Evolutionary conservation across 2,888 invertebrate species (phyloP), one percentile per base, ranked within the genome.

Genomic region (Agrochola lychnidis): DNA sequence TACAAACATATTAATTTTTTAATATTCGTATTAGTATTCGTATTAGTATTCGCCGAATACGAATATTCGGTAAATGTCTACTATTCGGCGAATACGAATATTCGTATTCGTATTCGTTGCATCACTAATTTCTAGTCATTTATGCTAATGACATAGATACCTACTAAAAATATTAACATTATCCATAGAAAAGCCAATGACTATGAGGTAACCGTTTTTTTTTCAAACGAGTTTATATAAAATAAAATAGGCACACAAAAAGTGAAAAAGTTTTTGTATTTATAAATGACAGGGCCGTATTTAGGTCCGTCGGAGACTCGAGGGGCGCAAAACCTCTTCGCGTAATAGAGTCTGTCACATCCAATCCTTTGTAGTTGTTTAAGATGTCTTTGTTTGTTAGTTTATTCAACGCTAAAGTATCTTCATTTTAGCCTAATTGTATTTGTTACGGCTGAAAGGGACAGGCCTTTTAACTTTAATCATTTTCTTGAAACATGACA

Each of bases 301-400:
- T 82, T 40, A 30, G 69, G 78, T 57, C 42, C 42, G 59, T 56
- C 42, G 30, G 30, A 45, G n/a, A 48, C 30, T 59, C 14, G n/a
- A 57, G 53, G 36, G 62, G 53, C 40, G 22, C 67, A 67, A 67
- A 73, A 67, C 61, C 40, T 73, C 51, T 73, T 19, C 45, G 56
- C 57, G 66, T 77, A 84, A 82, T 77, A 73, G 30, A 30, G 9
- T 42, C 76, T 78, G 87, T 85, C 79, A 79, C 59, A 59, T 51
- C 53, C 79, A 86, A 79, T 62, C 70, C 81, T 76, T 86, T 86
- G 78, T 68, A 73, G 73, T 66, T 75, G 53, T 72, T 72, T 64
- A 62, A 75, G 75, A 74, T 71, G 85, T 82, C 87, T 72, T 70
- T 82, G 62, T 79, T 82, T 78, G 64, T 87, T 86, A 82, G 57